Conservation (phyloP, 2,888 invertebrate genomes). For the Anoplius nigerrimus region DNA sequence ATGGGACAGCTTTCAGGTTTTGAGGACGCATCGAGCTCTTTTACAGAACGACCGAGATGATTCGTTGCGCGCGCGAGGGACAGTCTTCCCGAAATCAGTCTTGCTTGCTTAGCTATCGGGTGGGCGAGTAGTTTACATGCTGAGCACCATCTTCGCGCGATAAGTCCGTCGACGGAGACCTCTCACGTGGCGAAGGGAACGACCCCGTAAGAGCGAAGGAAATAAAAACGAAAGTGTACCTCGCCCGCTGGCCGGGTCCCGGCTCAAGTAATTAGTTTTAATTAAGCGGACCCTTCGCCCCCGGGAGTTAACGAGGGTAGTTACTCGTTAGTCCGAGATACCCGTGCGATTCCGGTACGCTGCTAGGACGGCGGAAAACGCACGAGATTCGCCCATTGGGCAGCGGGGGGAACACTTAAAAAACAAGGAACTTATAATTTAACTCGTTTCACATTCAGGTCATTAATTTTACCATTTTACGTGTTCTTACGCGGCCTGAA, state of each 20-base stretch:
- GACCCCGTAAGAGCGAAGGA: conserved; percentile 8
- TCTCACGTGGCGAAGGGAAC: conserved; percentile 4
- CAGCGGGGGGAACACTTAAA: background rate
- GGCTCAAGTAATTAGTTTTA: conserved; percentile 52
- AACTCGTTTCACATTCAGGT: conserved; percentile 13
- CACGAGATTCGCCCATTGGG: conserved; percentile 18
- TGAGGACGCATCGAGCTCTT: too few species aligned
- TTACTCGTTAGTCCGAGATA: conserved; percentile 47
- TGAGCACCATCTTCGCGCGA: background rate
- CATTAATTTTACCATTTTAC: conserved; percentile 4
- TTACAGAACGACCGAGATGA: too few species aligned
- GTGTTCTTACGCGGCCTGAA: conserved; percentile 3
- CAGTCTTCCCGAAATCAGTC: too few species aligned
- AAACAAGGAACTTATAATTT: background rate
- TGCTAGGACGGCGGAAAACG: conserved; percentile 16
- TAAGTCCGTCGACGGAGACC: background rate
- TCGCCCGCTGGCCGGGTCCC: conserved; percentile 17
- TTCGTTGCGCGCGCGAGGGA: too few species aligned
- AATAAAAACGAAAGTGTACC: conserved; percentile 36
- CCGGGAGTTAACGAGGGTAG: conserved; percentile 53
- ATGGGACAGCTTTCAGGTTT: too few species aligned
- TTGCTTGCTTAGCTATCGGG: too few species aligned
- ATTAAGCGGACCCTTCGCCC: conserved; percentile 54
- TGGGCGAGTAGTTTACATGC: too few species aligned
- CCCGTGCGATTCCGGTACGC: conserved; percentile 31